Percentiles rank a stretch among this genome's conserved stretches.
phyloP scores from a whole-genome alignment of 2,113 vertebrate genomes.

The Acrocephalus arundinaceus region DNA sequence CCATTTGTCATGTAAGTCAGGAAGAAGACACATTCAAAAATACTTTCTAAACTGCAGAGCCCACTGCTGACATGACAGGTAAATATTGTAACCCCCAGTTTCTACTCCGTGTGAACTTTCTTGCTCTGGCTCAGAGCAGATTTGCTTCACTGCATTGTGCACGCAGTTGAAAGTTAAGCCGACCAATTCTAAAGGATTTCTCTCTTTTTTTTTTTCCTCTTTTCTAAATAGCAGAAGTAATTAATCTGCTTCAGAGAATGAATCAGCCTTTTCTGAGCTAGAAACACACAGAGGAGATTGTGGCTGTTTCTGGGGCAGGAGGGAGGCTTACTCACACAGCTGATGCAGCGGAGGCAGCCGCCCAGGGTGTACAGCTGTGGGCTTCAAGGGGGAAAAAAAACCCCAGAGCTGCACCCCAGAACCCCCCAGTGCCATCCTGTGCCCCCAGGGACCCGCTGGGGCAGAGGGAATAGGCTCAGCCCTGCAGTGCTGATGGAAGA shows the following conservation, averaged over 20 bases:
- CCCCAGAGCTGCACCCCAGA: neutral
- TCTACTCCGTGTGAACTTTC: neutral
- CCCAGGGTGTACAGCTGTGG: neutral
- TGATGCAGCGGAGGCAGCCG: fast-evolving
- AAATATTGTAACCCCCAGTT: neutral
- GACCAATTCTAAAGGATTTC: neutral
- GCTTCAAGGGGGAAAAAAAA: neutral
- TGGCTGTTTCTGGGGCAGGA: conserved; percentile 12
- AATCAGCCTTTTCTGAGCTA: conserved; percentile 53
- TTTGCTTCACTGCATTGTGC: neutral
- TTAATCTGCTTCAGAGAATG: conserved; percentile 58
- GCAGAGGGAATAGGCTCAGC: neutral
- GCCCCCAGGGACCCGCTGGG: neutral
- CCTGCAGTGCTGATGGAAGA: neutral
- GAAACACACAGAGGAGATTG: conserved; percentile 26
- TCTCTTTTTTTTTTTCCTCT: neutral
- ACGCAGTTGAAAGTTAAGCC: neutral
- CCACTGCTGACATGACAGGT: neutral
- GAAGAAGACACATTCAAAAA: neutral
- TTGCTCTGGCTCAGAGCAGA: neutral
- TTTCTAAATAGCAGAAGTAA: conserved; percentile 50
- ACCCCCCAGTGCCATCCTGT: neutral
- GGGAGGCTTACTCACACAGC: neutral
- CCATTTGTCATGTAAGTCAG: neutral
- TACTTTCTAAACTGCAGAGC: neutral